Evolutionary conservation across 2,797 vertebrate species (phyloP), one percentile per base, ranked within the genome.

Genomic region (Gila robusta): DNA sequence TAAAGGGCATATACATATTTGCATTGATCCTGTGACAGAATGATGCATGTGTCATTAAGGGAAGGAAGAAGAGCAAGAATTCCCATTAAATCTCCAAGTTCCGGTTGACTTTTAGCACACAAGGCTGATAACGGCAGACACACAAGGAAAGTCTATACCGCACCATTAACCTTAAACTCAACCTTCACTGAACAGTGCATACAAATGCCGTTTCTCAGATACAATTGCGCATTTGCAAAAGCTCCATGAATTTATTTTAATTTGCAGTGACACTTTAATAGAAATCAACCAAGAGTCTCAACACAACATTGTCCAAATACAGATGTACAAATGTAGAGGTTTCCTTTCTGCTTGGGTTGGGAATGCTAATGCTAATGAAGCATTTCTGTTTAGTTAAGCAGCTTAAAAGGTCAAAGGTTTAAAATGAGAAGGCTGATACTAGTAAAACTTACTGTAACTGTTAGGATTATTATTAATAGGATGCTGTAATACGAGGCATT

Each of bases 131-230:
- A 91, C 82, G 86, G 41, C 78, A 52, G 79, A 86, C 81, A 82
- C 21, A 32, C 69, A 79, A 54, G 72, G 26, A 81, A 67, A 84
- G 83, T 86, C 88, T 89, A 91, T 81, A 87, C 86, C 83, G 87
- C 69, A 90, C 91, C 91, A 93, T 93, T 93, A 92, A 92, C 90
- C 90, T 91, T 83, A 83, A 79, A 84, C 81, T 89, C 78, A 39
- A 85, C 79, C 86, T 90, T 81, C 39, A 83, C 86, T 88, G 73
- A 14, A 44, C 88, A 81, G 56, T 70, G 87, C 85, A 89, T 91
- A 84, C 82, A 82, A 70, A 79, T 84, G 71, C 88, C 85, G 93
- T 94, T 94, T 92, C 93, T 92, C 91, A 90, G 93, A 86, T 91
- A 93, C 92, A 81, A 87, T 89, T 83, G 87, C 76, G 44, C 56